Evolutionary conservation across 2,888 invertebrate species (phyloP), one percentile per base, ranked within the genome.

Genomic region (Agapostemon virescens): DNA sequence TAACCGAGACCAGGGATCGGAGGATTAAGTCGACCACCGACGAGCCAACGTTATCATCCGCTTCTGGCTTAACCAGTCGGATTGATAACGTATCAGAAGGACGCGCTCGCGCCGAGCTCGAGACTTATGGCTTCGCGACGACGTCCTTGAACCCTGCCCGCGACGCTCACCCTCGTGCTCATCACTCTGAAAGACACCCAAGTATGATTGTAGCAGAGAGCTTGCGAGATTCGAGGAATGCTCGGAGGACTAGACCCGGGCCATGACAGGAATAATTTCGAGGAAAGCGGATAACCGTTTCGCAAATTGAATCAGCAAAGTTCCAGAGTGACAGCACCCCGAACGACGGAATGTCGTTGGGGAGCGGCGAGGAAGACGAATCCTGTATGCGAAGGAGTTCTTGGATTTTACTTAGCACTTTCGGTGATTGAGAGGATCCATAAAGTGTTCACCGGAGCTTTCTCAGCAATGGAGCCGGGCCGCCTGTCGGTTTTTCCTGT

Each of bases 31-130:
- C 78, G 82, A 80, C 81, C 78, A 76, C 83, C 73, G 74, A 42
- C 81, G 49, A 74, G 82, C 80, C 74, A 78, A 77, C 67, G 79
- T 58, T 81, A 83, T 84, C 86, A 76, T 87, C 77, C 79, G 83
- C 80, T 84, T 87, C 82, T 83, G 84, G 84, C 81, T 87, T 83
- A 87, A 87, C 84, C 88, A 74, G 72, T n/a, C 73, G 76, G 79
- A 87, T 83, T 82, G 86, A 87, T 88, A 87, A 86, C 87, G 81
- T 66, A 82, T 74, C 79, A 30, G 77, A 80, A 85, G 79, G 85
- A 83, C 77, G 77, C 77, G 76, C 71, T 71, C 77, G 77, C 77
- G 76, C 71, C 73, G 70, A 78, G 75, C 68, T 40, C 80, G 84
- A 82, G 84, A 86, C 82, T 86, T 87, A 82, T 79, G 77, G 82